A percentile compares a stretch with the other conserved stretches of the same genome.
phyloP scores from a whole-genome alignment of 2,113 vertebrate species.

The Neolamprologus devosi region DNA sequence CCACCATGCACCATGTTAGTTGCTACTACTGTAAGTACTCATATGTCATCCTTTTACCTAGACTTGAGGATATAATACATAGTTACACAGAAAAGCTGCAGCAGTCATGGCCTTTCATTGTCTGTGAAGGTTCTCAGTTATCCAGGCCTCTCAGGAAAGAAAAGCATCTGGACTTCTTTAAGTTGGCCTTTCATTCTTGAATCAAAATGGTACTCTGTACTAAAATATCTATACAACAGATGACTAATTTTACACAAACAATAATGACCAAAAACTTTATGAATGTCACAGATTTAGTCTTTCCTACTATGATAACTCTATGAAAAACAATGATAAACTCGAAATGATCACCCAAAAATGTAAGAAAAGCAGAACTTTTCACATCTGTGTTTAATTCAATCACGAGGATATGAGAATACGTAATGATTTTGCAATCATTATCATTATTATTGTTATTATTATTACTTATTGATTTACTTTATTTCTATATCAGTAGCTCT shows the following conservation, averaged over 20 bases:
- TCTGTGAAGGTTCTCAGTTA: neutral
- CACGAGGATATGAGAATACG: rapidly evolving
- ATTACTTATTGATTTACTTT: too few relatives aligned
- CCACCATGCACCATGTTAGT: neutral
- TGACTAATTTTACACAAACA: neutral
- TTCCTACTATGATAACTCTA: neutral
- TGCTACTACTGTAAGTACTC: neutral
- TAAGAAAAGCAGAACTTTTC: too few relatives aligned
- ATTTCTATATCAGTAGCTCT: neutral
- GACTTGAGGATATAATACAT: neutral
- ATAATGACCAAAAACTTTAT: neutral
- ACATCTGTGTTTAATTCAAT: too few relatives aligned
- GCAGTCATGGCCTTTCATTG: rapidly evolving
- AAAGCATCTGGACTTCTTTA: neutral
- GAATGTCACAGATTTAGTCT: neutral
- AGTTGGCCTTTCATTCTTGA: neutral
- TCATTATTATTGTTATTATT: too few relatives aligned
- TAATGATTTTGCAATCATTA: too few relatives aligned
- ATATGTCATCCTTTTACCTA: rapidly evolving
- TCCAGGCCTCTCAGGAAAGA: neutral
- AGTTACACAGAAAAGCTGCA: neutral
- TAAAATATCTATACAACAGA: neutral
- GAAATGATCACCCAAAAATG: too few relatives aligned
- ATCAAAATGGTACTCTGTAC: neutral
- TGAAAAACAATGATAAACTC: neutral